Evolutionary conservation across 92 coral and sea anemone genomes (phyloP).

Genomic region (Epizoanthus rinbou): DNA sequence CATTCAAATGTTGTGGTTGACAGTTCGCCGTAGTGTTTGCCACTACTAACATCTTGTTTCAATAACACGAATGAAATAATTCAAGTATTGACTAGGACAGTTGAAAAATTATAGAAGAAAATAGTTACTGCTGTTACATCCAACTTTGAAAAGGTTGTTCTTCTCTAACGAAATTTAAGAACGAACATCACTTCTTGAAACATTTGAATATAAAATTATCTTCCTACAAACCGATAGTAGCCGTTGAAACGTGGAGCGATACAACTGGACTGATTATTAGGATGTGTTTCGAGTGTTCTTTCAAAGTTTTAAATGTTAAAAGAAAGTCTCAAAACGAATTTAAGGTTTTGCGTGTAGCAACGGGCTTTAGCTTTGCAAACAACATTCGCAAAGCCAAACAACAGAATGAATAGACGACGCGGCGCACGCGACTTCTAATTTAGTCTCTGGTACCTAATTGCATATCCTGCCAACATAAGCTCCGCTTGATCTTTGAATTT

Average conservation of each 20-base stretch:
- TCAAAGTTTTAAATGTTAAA: neutral
- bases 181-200: no score
- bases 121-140: neutral
- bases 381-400: neutral
- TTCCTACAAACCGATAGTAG: no score
- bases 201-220: no score
- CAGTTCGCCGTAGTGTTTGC: constrained; percentile 3
- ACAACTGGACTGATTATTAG: no score
- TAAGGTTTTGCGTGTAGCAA: neutral
- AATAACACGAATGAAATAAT: neutral
- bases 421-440: neutral
- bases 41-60: neutral
- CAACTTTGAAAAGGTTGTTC: no score
- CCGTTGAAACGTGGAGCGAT: no score
- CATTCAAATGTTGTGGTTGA: constrained; percentile 12
- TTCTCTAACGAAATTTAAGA: no score
- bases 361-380: neutral
- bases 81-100: neutral
- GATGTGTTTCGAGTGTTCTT: no score
- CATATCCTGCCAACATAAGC: neutral
- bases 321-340: neutral
- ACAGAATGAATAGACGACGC: neutral
- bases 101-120: neutral
- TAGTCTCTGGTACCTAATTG: neutral
- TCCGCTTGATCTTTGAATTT: neutral